Percentiles rank a stretch among this genome's conserved stretches.
Evolutionary conservation across 2,888 invertebrate species (phyloP).

Genomic region (Drosophila anomalipes): DNA sequence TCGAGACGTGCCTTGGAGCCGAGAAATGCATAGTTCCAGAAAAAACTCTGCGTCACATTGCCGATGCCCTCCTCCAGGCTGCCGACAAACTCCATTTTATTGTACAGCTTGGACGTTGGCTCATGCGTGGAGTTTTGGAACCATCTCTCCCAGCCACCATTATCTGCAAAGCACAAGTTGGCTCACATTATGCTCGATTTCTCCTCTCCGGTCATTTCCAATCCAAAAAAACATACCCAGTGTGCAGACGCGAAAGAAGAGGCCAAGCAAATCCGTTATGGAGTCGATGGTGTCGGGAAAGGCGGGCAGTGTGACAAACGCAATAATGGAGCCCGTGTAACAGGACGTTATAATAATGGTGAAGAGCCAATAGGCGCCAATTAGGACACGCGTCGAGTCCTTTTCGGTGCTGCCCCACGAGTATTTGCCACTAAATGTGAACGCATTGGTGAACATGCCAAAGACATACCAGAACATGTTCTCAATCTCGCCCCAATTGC

Average conservation of each 20-base stretch:
- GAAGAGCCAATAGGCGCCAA: conserved; percentile 93
- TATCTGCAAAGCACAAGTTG: conserved; percentile 85
- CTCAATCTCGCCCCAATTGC: conserved; percentile 90
- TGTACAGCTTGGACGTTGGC: conserved; percentile 87
- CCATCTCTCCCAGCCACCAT: conserved; percentile 91
- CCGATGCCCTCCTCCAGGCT: conserved; percentile 89
- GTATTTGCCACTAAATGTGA: conserved; percentile 89
- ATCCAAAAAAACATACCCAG: conserved; percentile 86
- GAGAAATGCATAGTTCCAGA: conserved; percentile 92
- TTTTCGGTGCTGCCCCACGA: conserved; percentile 90
- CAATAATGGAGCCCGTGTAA: conserved; percentile 93
- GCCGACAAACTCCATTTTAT: conserved; percentile 89
- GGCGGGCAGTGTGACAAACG: conserved; percentile 92
- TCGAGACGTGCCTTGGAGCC: conserved; percentile 90
- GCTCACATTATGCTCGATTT: not conserved
- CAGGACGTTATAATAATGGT: conserved; percentile 94
- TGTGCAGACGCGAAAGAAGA: conserved; percentile 90
- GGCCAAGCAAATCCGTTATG: conserved; percentile 88
- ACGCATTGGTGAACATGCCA: conserved; percentile 93
- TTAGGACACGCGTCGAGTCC: conserved; percentile 89
- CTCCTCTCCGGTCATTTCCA: not conserved
- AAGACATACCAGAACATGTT: conserved; percentile 96
- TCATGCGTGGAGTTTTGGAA: conserved; percentile 90
- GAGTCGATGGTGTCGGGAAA: conserved; percentile 91
- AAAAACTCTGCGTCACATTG: conserved; percentile 91